These are phyloP conservation scores for Lepus townsendii DNA, from an alignment of 2,797 vertebrate genomes.

Conservation along the genomic window DNA sequence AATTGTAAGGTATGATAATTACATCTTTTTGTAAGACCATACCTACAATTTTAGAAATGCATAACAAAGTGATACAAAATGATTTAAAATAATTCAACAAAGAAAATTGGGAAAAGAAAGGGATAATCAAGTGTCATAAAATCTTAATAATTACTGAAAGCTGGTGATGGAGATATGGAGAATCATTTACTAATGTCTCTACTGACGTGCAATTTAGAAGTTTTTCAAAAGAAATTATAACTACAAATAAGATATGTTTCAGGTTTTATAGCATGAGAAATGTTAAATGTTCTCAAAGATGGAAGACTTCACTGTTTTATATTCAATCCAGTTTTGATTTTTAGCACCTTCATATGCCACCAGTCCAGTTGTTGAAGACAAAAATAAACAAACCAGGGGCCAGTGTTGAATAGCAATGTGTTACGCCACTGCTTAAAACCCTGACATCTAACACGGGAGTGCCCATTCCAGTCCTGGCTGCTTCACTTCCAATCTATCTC, in stretches of 20 bases:
- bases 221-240: constrained; percentile 25
- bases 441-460: too few relatives aligned
- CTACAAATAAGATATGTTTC: not conserved
- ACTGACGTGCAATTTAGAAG: not conserved
- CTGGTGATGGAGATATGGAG: not conserved
- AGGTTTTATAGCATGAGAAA: constrained; percentile 24
- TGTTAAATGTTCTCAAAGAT: constrained; percentile 43
- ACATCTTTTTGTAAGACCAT: not conserved
- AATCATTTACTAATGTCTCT: not conserved
- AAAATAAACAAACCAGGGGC: not conserved
- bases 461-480: too few relatives aligned
- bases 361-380: constrained; percentile 26
- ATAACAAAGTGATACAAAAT: not conserved
- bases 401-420: too few relatives aligned
- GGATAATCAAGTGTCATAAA: not conserved
- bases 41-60: not conserved
- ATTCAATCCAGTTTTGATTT: not conserved
- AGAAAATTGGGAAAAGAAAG: not conserved
- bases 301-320: constrained; percentile 21
- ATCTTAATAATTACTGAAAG: constrained; percentile 24
- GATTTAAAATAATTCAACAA: constrained; percentile 49
- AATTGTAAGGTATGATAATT: not conserved
- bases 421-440: too few relatives aligned
- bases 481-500: too few relatives aligned
- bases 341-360: not conserved